Conservation (phyloP, 1,140 invertebrate genomes). For the Copidosoma floridanum region DNA sequence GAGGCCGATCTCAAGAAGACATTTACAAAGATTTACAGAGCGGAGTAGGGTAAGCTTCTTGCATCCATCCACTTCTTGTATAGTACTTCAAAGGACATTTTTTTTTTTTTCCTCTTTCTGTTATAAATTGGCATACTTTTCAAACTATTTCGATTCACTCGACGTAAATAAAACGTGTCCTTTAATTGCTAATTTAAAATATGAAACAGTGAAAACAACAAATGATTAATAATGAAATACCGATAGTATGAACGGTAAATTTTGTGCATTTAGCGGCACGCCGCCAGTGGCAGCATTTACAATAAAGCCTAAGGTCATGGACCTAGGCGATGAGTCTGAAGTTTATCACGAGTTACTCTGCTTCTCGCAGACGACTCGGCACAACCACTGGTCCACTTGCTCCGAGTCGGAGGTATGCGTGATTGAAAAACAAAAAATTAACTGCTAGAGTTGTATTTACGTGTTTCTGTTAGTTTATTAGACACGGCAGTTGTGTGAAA, state of each 20-base stretch:
- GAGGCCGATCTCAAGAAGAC: conserved; percentile 75
- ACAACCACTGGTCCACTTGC: conserved; percentile 50
- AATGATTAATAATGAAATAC: conserved; percentile 19
- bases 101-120: background rate
- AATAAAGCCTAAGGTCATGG: conserved; percentile 53
- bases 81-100: conserved; percentile 12
- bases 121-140: background rate
- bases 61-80: background rate
- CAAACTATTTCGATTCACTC: background rate
- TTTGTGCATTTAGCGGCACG: conserved; percentile 51
- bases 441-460: conserved; percentile 23
- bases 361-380: conserved; percentile 52
- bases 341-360: conserved; percentile 57
- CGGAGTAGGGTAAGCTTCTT: conserved; percentile 53
- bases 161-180: conserved; percentile 1
- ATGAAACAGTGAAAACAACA: conserved; percentile 9
- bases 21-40: conserved; percentile 79
- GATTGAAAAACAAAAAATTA: conserved; percentile 23
- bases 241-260: conserved; percentile 34
- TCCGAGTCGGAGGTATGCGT: conserved; percentile 44
- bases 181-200: background rate
- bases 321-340: conserved; percentile 54
- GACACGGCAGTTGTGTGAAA: conserved; percentile 6
- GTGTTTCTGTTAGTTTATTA: conserved; percentile 24
- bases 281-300: conserved; percentile 52